Percentiles rank a stretch among this genome's conserved stretches.
These are phyloP conservation scores for Malurus melanocephalus DNA, from an alignment of 2,113 vertebrate species.

Conservation along the genomic window DNA sequence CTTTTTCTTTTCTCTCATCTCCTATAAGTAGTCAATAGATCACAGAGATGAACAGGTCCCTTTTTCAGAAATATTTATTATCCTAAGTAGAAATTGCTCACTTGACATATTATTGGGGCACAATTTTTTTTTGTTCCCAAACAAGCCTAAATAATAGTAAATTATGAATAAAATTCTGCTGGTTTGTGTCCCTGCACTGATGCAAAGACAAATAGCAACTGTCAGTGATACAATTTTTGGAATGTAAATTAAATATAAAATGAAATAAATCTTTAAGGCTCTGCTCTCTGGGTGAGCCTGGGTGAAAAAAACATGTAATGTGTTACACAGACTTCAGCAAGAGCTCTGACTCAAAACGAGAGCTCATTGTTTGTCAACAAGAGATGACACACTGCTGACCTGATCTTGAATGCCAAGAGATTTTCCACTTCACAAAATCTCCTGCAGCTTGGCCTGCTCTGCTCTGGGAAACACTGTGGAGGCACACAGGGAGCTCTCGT, in stretches of 20 bases:
- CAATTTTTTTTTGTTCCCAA: background rate
- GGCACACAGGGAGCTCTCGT: accelerated
- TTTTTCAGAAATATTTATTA: background rate
- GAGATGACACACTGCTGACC: background rate
- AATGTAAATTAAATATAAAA: background rate
- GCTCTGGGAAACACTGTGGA: background rate
- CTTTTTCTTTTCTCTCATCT: background rate
- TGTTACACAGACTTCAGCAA: background rate
- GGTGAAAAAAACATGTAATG: background rate
- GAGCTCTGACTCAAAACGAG: background rate
- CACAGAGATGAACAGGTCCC: background rate
- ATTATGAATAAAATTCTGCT: background rate
- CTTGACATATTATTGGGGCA: background rate
- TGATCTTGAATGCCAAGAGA: background rate
- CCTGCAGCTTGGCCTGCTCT: background rate
- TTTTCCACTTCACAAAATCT: background rate
- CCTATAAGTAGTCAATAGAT: background rate
- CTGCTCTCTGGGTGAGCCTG: background rate
- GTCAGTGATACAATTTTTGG: background rate
- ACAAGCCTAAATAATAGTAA: background rate
- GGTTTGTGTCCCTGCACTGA: background rate
- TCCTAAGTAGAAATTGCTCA: background rate
- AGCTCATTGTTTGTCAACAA: background rate
- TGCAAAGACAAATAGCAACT: background rate
- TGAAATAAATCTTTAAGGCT: background rate